A percentile compares a stretch with the other conserved stretches of the same genome.
phyloP scores from a whole-genome alignment of 1,140 invertebrate species.

The Sitobion miscanthi region DNA sequence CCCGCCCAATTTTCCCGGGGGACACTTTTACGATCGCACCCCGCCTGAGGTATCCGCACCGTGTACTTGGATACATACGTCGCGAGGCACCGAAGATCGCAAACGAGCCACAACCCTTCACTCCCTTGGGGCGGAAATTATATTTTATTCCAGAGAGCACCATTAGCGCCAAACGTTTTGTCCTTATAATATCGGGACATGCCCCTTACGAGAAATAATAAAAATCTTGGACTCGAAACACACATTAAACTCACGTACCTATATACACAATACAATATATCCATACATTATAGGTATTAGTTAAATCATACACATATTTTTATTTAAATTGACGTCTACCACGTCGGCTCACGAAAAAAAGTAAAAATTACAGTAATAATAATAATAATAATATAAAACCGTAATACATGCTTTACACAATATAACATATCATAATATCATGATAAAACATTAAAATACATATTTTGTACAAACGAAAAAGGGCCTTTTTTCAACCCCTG shows the following conservation, averaged over 20 bases:
- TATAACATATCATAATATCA: not conserved
- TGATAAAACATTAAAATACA: slow-evolving; percentile 44
- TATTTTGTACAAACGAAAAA: not conserved
- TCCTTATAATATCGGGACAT: not conserved
- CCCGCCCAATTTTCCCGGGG: not conserved
- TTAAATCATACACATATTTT: not conserved
- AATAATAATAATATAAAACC: not conserved
- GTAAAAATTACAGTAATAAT: not conserved
- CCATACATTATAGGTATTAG: not conserved
- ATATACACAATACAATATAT: not conserved
- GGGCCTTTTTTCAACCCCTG: not conserved
- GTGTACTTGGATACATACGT: too few species aligned
- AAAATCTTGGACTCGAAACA: not conserved
- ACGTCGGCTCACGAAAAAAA: not conserved
- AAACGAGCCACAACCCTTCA: not conserved
- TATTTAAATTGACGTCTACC: not conserved
- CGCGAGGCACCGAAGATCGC: not conserved
- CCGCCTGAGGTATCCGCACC: too few species aligned
- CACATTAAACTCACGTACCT: not conserved
- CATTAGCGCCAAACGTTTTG: slow-evolving; percentile 10
- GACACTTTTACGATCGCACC: slow-evolving; percentile 33
- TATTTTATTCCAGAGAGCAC: slow-evolving; percentile 39
- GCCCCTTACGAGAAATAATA: not conserved
- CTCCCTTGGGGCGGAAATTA: not conserved
- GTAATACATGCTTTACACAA: not conserved